Evolutionary conservation across 2,797 vertebrate species (phyloP).

Genomic region (Phoebastria nigripes): DNA sequence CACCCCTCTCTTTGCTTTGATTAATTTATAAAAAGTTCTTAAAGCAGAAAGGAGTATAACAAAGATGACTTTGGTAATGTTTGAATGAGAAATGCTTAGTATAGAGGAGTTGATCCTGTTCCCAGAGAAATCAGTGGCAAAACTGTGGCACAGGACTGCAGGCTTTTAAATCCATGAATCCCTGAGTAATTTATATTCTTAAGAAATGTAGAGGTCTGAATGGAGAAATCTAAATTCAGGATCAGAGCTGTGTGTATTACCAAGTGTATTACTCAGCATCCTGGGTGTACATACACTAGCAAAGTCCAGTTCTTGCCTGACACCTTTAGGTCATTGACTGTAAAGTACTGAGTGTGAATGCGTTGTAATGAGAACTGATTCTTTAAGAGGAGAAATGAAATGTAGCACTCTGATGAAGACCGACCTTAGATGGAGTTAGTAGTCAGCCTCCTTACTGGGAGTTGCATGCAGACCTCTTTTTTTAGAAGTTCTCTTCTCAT

Average conservation of each 20-base stretch:
- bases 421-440: neutral
- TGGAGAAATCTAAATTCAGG: neutral
- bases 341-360: neutral
- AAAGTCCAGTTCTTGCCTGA: neutral
- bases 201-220: neutral
- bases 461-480: neutral
- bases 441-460: neutral
- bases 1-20: neutral
- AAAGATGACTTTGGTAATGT: neutral
- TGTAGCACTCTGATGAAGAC: neutral
- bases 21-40: neutral
- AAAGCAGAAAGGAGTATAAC: neutral
- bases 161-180: neutral
- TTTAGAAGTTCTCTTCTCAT: neutral
- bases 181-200: neutral
- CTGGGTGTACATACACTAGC: rapidly evolving
- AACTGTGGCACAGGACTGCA: neutral
- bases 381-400: neutral
- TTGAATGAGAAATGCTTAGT: neutral
- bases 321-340: neutral
- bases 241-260: neutral
- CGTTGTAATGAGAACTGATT: neutral
- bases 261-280: neutral
- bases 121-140: neutral
- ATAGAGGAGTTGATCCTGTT: neutral